Evolutionary conservation across 1,140 invertebrate species (phyloP).

Genomic region (Papilio aristodemus): DNA sequence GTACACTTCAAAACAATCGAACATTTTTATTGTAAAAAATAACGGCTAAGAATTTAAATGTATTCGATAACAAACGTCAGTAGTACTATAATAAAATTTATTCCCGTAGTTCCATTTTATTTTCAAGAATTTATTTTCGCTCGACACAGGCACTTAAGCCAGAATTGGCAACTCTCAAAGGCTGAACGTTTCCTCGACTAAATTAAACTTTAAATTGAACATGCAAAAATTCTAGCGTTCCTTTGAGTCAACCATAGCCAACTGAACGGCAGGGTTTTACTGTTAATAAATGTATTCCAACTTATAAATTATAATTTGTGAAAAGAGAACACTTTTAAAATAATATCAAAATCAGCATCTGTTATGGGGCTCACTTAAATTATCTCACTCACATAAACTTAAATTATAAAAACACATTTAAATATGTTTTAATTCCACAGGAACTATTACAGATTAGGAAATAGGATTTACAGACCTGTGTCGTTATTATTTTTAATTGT

Average conservation of each 20-base stretch:
- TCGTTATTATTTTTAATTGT: too few species aligned
- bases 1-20: too few species aligned
- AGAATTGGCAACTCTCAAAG: conserved; percentile 26
- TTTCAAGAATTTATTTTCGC: conserved; percentile 25
- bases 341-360: too few species aligned
- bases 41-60: not conserved
- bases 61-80: not conserved
- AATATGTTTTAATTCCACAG: too few species aligned
- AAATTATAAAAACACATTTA: too few species aligned
- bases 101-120: conserved; percentile 11
- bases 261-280: too few species aligned
- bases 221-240: conserved; percentile 23
- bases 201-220: conserved; percentile 33
- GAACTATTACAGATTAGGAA: too few species aligned
- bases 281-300: not conserved
- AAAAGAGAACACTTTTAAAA: too few species aligned
- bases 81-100: conserved; percentile 9
- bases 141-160: conserved; percentile 13
- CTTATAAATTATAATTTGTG: not conserved
- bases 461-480: too few species aligned
- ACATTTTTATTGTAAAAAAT: too few species aligned
- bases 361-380: too few species aligned
- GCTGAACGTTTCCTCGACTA: conserved; percentile 24
- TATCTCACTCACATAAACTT: too few species aligned
- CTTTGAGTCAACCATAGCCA: not conserved